Base-by-base conservation (phyloP, 2,797 vertebrate species). In the Muscicapa comitata region DNA sequence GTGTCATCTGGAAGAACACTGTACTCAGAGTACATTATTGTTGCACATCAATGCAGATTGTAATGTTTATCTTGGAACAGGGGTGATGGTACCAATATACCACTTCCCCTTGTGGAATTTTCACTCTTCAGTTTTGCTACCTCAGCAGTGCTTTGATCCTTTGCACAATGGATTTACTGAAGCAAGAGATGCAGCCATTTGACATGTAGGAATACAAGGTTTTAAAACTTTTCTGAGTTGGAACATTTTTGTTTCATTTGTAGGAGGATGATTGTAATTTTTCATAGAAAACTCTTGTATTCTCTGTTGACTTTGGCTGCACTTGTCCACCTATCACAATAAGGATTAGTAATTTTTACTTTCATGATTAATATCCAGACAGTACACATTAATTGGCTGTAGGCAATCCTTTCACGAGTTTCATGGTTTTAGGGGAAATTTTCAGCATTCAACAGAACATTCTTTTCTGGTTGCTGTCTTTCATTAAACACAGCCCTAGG, bases 401-500 rank as follows among this genome's bases (percentile, higher is more conserved):
- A 29, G 28, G 25, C 18, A 58, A 33, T 47, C 6, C 15, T 79
- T 68, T 55, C 2, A 3, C 7, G 38, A 33, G 9, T 51, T 54
- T 43, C 37, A 18, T 9, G 6, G 20, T 6, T 77, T 86, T 59
- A 23, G 51, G 25, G 5, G 8, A 11, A 18, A 9, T 47, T 76
- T 76, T 58, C 16, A 17, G 8, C n/a, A 13, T 53, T 84, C 25
- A 63, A 24, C 59, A 63, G 40, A 77, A 25, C 9, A 42, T 37
- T 23, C 7, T 17, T 42, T 73, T 71, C 35, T 65, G 23, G 45
- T 65, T 78, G 55, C 38, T 95, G 88, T 94, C 77, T 81, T 96
- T 94, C 71, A 77, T 94, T 93, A 86, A 87, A 89, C 57, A 75
- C 9, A 15, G 87, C 93, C 91, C 89, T 95, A 94, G 89, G 73